Evolutionary conservation across 2,113 vertebrate species (phyloP).

Genomic region (Python bivittatus): DNA sequence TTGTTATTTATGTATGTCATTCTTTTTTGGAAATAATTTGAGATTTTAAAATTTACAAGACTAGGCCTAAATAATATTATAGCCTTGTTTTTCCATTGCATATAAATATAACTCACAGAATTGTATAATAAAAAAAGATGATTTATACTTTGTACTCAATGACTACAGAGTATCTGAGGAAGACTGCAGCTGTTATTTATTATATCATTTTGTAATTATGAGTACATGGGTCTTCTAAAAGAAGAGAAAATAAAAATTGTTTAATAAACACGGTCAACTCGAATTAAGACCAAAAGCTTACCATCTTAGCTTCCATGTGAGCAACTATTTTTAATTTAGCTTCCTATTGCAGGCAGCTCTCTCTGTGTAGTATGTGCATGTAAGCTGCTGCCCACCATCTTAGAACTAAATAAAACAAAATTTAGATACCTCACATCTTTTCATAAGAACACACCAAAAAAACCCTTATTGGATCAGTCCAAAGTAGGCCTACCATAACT

Average conservation of each 20-base stretch:
- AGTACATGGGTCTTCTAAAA: slow-evolving; percentile 31
- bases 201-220: slow-evolving; percentile 38
- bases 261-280: neutral
- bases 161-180: slow-evolving; percentile 36
- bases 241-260: fast-evolving
- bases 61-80: slow-evolving; percentile 37
- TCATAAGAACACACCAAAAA: neutral
- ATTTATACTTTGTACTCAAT: slow-evolving; percentile 35
- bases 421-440: neutral
- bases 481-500: neutral
- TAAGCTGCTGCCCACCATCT: too few relatives aligned
- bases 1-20: slow-evolving; percentile 58
- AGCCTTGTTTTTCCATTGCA: slow-evolving; percentile 41
- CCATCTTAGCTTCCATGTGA: neutral
- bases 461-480: neutral
- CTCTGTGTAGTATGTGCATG: neutral
- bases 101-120: slow-evolving; percentile 23
- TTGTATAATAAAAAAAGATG: slow-evolving; percentile 29
- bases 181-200: neutral
- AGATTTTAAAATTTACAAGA: slow-evolving; percentile 40
- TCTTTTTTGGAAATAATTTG: slow-evolving; percentile 62
- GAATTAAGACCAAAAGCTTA: neutral
- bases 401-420: neutral
- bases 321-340: neutral
- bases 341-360: neutral